Percentiles rank a stretch among this genome's conserved stretches.
Evolutionary conservation across 1,140 invertebrate species (phyloP).

Genomic region (Chrysomallon squamiferum): DNA sequence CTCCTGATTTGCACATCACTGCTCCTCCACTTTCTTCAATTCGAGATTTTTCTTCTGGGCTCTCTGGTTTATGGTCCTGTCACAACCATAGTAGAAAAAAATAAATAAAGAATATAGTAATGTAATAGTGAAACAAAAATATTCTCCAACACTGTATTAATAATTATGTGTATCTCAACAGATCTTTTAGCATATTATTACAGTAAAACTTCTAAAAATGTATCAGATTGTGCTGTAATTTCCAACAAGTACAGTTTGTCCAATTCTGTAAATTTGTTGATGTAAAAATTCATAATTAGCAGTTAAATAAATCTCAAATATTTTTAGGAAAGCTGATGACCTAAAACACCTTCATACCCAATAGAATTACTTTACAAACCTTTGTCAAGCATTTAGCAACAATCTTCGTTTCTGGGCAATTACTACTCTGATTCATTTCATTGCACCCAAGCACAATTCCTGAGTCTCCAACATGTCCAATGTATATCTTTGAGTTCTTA

Average conservation of each 20-base stretch:
- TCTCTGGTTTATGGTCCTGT: constrained; percentile 93
- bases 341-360: too few species aligned
- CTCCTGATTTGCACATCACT: constrained; percentile 84
- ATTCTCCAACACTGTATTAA: background rate
- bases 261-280: too few species aligned
- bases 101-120: too few species aligned
- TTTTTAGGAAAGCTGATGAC: too few species aligned
- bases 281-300: too few species aligned
- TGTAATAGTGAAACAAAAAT: too few species aligned
- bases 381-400: constrained; percentile 31
- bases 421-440: constrained; percentile 16
- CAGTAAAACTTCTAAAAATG: background rate
- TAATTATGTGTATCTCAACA: background rate
- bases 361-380: too few species aligned
- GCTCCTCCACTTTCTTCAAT: constrained; percentile 86
- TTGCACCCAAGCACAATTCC: constrained; percentile 83
- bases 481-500: constrained; percentile 91
- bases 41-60: constrained; percentile 80
- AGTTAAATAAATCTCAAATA: too few species aligned
- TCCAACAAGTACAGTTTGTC: too few species aligned
- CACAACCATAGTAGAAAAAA: too few species aligned
- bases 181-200: background rate
- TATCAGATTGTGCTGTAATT: too few species aligned
- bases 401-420: constrained; percentile 8
- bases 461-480: constrained; percentile 97